phyloP scores from a whole-genome alignment of 2,797 vertebrate genomes.

The Hydrolagus colliei region DNA sequence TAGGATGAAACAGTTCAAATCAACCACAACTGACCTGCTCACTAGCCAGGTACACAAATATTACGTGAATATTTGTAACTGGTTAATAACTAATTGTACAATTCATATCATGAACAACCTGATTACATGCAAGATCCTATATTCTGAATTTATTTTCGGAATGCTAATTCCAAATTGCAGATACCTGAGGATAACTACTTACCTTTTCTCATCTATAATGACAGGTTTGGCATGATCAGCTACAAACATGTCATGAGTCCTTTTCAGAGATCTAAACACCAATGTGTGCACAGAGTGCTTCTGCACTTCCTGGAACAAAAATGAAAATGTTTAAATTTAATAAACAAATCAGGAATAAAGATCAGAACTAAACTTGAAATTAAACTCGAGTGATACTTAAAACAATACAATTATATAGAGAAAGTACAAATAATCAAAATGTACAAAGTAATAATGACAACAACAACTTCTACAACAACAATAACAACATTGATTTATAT shows the following conservation, averaged over 20 bases:
- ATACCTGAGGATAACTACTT: conserved; percentile 27
- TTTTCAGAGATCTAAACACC: conserved; percentile 92
- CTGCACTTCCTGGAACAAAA: conserved; percentile 78
- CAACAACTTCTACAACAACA: no score
- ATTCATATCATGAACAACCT: no score
- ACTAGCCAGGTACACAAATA: no score
- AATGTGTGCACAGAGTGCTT: conserved; percentile 98
- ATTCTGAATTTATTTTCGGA: no score
- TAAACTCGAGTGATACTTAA: neutral
- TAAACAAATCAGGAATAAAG: neutral
- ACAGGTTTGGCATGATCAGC: conserved; percentile 85
- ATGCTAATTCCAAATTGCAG: no score
- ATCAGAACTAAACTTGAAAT: neutral
- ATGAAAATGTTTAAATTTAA: neutral
- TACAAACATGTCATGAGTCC: conserved; percentile 97
- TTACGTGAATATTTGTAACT: no score
- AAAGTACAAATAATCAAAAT: neutral
- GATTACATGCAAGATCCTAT: no score
- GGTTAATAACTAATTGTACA: no score
- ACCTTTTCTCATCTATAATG: conserved; percentile 80
- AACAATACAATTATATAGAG: neutral
- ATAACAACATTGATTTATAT: no score
- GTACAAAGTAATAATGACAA: neutral
- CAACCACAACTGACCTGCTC: no score
- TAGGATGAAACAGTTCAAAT: no score